A percentile compares a stretch with the other conserved stretches of the same genome.
Conservation (phyloP, 1,140 invertebrate genomes). For the Caenorhabditis inopinata region DNA sequence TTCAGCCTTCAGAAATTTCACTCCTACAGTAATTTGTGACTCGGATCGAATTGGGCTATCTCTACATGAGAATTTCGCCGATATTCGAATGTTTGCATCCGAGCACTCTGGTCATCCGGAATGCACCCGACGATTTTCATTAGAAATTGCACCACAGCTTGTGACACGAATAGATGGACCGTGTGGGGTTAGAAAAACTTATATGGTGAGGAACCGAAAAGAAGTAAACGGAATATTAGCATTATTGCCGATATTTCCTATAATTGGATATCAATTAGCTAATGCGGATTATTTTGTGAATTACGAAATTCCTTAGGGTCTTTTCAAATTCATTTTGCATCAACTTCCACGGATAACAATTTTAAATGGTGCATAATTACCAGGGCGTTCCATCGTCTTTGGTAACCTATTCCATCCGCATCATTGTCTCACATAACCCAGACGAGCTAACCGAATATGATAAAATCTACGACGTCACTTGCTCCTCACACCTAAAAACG, state of each 20-base stretch:
- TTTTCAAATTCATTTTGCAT: background rate
- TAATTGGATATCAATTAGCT: too few species aligned
- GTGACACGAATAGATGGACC: conserved; percentile 11
- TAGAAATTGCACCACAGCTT: background rate
- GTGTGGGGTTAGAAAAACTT: background rate
- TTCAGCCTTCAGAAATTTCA: background rate
- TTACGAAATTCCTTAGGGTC: background rate
- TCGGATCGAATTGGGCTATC: background rate
- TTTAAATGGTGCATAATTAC: too few species aligned
- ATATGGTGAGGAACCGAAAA: too few species aligned
- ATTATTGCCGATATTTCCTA: too few species aligned
- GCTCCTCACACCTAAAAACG: conserved; percentile 25
- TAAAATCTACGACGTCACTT: conserved; percentile 38
- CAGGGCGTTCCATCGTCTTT: background rate
- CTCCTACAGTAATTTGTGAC: conserved; percentile 3
- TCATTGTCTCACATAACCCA: background rate
- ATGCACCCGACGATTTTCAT: background rate
- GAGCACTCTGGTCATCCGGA: background rate
- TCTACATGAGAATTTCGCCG: background rate
- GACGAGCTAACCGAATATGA: conserved; percentile 26
- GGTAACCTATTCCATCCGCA: background rate
- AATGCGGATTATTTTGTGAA: too few species aligned
- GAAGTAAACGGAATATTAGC: too few species aligned
- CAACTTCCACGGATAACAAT: background rate
- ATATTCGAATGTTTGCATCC: background rate